These are phyloP conservation scores for Enteromius fasciolatus DNA, from an alignment of 2,797 vertebrate species.

Conservation along the genomic window DNA sequence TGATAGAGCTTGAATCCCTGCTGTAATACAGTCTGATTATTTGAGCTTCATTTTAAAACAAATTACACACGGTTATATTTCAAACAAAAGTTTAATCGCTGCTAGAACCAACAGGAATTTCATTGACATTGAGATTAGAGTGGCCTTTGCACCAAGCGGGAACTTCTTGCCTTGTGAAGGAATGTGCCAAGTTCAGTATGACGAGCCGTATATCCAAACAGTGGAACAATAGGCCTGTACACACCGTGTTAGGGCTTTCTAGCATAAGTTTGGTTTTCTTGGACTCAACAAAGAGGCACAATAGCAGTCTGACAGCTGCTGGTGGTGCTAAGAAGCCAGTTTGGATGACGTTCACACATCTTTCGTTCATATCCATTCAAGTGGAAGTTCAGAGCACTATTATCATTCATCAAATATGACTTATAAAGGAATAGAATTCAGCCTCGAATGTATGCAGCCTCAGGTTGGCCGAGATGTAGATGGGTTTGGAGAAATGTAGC, in stretches of 20 bases:
- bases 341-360: slow-evolving; percentile 14
- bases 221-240: not conserved
- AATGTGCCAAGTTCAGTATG: slow-evolving; percentile 34
- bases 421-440: not conserved
- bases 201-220: not conserved
- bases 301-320: slow-evolving; percentile 22
- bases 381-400: slow-evolving; percentile 15
- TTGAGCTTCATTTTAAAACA: not conserved
- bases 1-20: not conserved
- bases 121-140: not conserved
- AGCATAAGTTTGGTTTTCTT: slow-evolving; percentile 25
- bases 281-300: slow-evolving; percentile 49
- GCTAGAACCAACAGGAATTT: not conserved
- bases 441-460: not conserved
- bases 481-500: not conserved
- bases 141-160: not conserved
- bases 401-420: not conserved
- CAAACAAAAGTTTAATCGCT: not conserved
- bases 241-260: not conserved
- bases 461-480: not conserved
- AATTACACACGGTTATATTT: not conserved
- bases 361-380: not conserved
- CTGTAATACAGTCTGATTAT: not conserved
- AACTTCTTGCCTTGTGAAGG: not conserved
- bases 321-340: not conserved